These are phyloP conservation scores for Triplophysa bombifrons DNA, from an alignment of 2,797 vertebrate genomes.

Conservation along the genomic window DNA sequence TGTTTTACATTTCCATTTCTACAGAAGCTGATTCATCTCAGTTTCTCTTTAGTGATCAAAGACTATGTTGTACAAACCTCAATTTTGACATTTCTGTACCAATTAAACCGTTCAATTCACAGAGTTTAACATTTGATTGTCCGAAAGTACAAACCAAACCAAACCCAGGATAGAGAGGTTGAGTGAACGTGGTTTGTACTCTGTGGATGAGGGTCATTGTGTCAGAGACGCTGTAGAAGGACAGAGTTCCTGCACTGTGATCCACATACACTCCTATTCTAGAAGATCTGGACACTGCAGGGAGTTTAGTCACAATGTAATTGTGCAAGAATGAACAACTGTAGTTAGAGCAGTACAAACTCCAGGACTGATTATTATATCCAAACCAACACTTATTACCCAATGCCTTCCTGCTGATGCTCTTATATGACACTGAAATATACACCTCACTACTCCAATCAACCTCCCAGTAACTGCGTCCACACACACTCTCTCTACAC, in stretches of 20 bases:
- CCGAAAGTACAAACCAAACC: too few relatives aligned
- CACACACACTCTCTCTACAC: not conserved
- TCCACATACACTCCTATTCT: slow-evolving; percentile 1
- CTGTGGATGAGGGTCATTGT: too few relatives aligned
- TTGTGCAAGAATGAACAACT: not conserved
- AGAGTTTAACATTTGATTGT: too few relatives aligned
- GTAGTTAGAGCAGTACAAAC: not conserved
- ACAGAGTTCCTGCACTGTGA: too few relatives aligned
- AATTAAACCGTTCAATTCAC: too few relatives aligned
- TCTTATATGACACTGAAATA: slow-evolving; percentile 4
- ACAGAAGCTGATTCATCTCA: too few relatives aligned
- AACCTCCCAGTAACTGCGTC: not conserved
- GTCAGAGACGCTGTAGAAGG: too few relatives aligned
- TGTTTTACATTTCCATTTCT: too few relatives aligned
- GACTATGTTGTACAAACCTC: too few relatives aligned
- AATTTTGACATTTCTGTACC: too few relatives aligned
- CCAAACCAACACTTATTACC: not conserved
- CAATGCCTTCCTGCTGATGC: not conserved
- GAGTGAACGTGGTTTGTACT: not conserved
- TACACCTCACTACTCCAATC: not conserved
- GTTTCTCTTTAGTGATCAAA: too few relatives aligned
- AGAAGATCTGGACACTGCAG: not conserved
- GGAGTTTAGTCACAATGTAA: not conserved
- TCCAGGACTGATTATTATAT: not conserved
- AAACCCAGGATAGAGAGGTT: not conserved